A percentile compares a stretch with the other conserved stretches of the same genome.
Evolutionary conservation across 2,888 invertebrate species (phyloP).

Genomic region (Pandemis corylana): DNA sequence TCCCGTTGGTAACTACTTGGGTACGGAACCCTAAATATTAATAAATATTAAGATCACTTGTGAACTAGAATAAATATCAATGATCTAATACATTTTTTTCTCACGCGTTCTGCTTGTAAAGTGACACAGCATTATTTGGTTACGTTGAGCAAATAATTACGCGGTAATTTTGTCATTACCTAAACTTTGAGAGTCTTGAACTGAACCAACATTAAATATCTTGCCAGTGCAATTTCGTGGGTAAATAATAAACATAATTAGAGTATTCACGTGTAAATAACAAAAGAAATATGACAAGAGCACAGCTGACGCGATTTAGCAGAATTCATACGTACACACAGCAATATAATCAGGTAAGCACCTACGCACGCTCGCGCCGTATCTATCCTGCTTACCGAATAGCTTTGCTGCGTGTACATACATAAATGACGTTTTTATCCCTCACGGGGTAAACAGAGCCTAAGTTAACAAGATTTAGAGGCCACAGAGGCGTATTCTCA

Average conservation of each 20-base stretch:
- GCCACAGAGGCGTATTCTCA: too few relatives aligned
- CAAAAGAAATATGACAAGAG: neutral
- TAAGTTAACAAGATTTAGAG: too few relatives aligned
- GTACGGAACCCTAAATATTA: too few relatives aligned
- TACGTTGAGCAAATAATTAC: conserved; percentile 38
- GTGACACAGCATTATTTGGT: conserved; percentile 35
- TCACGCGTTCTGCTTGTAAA: conserved; percentile 31
- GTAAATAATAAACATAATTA: conserved; percentile 12
- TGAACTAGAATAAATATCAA: conserved; percentile 4
- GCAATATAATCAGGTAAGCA: too few relatives aligned
- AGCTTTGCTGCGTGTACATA: too few relatives aligned
- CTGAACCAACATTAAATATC: conserved; percentile 23
- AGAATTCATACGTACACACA: too few relatives aligned
- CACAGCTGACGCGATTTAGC: too few relatives aligned
- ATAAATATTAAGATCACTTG: neutral
- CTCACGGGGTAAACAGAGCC: too few relatives aligned
- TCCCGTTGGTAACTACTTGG: too few relatives aligned
- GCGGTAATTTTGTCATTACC: conserved; percentile 27
- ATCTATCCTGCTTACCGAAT: too few relatives aligned
- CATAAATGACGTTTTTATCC: too few relatives aligned
- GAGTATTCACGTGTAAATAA: neutral
- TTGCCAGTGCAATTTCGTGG: neutral
- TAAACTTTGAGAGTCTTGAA: conserved; percentile 23
- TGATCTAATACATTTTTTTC: conserved; percentile 38
- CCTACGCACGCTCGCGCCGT: too few relatives aligned